Base-by-base conservation (phyloP, 2,113 vertebrate species). In the Polypterus senegalus region DNA sequence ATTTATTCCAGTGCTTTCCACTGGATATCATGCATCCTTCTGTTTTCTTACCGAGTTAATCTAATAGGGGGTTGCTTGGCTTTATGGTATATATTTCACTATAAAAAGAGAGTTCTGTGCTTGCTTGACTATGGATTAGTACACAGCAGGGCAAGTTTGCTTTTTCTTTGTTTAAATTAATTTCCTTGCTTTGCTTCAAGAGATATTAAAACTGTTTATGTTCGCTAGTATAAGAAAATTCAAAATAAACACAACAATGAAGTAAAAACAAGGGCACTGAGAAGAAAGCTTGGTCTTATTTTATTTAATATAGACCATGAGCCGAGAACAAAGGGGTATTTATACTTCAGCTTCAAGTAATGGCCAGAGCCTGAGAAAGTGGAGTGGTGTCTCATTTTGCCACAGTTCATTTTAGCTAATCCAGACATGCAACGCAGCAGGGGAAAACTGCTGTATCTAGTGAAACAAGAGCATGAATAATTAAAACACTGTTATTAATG, bases 401-500 rank as follows among this genome's bases (percentile, higher is more conserved):
- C 74, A 72, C 74, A 76, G 79, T 86, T 82, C 79, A 74, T 85
- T 87, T 86, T 76, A 84, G 83, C 79, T 85, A 86, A 88, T 88
- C 78, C 83, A 87, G 79, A 88, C 77, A 80, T 81, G 82, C 81
- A 75, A 73, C 89, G 74, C 88, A 86, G 86, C 83, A 75, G 83
- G 87, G 76, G 79, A 79, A 86, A 89, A 87, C 78, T 80, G 80
- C 82, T 89, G 77, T 81, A 88, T 89, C 85, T 81, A 77, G 81
- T 87, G 86, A 89, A 91, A 92, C 86, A 91, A 89, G 88, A 87
- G 76, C 87, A 89, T 91, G 86, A 90, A 92, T 91, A 88, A 89
- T 88, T 90, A 88, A 91, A 91, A 84, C 76, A 69, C 77, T 70
- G 78, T 88, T 89, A 90, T 91, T 91, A 88, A 92, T 88, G 85